Percentiles rank a stretch among this genome's conserved stretches.
Conservation (phyloP, 92 coral and sea anemone species). For the Palythoa grandis region DNA sequence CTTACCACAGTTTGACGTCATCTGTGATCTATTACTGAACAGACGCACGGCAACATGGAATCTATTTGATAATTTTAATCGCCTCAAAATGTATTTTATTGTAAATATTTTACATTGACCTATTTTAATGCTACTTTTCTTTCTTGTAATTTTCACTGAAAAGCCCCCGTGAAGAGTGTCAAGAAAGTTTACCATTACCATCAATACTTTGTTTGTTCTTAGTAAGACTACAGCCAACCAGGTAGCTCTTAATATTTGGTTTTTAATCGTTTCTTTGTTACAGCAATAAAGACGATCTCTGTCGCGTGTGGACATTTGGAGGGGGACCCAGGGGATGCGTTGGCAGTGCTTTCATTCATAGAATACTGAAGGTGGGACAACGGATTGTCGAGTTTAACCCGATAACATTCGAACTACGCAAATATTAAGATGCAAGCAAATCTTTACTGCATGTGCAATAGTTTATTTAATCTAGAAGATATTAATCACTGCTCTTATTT, state of each 20-base stretch:
- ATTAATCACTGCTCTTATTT: background rate
- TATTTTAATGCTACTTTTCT: no score
- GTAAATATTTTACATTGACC: no score
- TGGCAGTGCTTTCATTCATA: slow-evolving; percentile 81
- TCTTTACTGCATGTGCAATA: background rate
- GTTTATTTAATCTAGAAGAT: background rate
- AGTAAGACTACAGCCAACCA: background rate
- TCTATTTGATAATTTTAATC: no score
- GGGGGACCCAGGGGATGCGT: slow-evolving; percentile 93
- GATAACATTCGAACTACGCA: no score
- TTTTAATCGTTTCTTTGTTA: background rate
- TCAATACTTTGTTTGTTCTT: background rate
- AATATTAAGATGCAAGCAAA: background rate
- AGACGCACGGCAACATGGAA: no score
- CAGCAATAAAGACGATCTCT: slow-evolving; percentile 75
- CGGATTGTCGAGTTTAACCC: no score
- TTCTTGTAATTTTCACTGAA: no score
- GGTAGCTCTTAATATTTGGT: background rate
- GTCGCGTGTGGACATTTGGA: slow-evolving; percentile 97
- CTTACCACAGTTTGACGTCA: no score
- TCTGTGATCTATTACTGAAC: no score
- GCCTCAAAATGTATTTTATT: no score
- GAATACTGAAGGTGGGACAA: slow-evolving; percentile 70
- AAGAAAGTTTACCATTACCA: background rate
- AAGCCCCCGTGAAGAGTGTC: no score